Evolutionary conservation across 2,797 vertebrate genomes (phyloP).

Genomic region (Potorous gilbertii): DNA sequence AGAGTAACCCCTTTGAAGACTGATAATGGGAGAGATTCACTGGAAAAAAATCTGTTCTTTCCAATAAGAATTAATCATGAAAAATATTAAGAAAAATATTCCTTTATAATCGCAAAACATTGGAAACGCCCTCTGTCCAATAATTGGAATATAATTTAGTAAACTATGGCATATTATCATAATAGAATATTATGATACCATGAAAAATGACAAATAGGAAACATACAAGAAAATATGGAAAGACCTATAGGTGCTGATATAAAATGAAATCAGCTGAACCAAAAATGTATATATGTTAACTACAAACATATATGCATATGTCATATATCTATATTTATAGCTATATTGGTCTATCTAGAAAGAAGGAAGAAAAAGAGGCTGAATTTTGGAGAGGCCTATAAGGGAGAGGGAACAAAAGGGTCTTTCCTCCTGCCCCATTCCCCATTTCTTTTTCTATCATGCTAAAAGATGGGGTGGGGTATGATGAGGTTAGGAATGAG

Average conservation of each 20-base stretch:
- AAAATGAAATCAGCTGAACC: background rate
- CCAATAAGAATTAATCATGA: background rate
- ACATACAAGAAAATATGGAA: background rate
- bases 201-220: background rate
- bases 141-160: background rate
- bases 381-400: background rate
- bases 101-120: background rate
- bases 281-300: background rate
- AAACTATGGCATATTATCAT: background rate
- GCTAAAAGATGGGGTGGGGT: background rate
- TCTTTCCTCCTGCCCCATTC: background rate
- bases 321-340: background rate
- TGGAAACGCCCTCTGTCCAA: background rate
- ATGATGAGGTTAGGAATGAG: background rate
- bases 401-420: no score
- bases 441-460: background rate
- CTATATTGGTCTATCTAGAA: background rate
- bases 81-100: background rate
- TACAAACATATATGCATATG: background rate
- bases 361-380: background rate
- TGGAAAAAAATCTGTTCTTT: constrained; percentile 19
- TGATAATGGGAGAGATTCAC: constrained; percentile 32
- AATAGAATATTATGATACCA: background rate
- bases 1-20: constrained; percentile 7
- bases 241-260: background rate